phyloP scores from a whole-genome alignment of 1,140 invertebrate genomes.

The Cydia splendana region DNA sequence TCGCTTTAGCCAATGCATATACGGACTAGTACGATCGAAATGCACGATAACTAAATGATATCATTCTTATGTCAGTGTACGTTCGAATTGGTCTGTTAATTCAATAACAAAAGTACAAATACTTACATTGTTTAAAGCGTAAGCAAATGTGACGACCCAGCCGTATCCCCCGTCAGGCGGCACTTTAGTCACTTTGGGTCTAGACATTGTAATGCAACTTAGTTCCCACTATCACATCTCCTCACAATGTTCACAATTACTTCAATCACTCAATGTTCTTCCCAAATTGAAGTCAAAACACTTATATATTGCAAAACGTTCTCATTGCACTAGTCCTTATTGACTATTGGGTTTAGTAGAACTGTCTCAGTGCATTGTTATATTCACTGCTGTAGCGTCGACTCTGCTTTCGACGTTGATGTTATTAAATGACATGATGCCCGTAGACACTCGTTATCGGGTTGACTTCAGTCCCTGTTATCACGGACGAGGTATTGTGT shows the following conservation, averaged over 20 bases:
- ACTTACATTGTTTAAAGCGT: constrained; percentile 84
- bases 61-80: background rate
- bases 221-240: background rate
- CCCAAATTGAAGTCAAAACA: background rate
- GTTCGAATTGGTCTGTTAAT: background rate
- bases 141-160: constrained; percentile 84
- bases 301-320: background rate
- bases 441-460: constrained; percentile 53
- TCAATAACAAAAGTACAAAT: constrained; percentile 21
- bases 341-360: constrained; percentile 8
- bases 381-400: background rate
- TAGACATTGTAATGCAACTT: constrained; percentile 45
- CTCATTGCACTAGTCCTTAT: constrained; percentile 17
- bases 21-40: too few relatives aligned
- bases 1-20: too few relatives aligned
- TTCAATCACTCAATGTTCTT: background rate
- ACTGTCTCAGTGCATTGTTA: constrained; percentile 29
- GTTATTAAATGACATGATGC: constrained; percentile 14
- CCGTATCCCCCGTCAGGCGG: constrained; percentile 86
- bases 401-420: background rate
- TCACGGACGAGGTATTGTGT: constrained; percentile 56
- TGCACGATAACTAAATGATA: too few relatives aligned
- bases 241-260: constrained; percentile 6
- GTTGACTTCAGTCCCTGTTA: constrained; percentile 62
- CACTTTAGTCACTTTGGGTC: constrained; percentile 57